A percentile compares a stretch with the other conserved stretches of the same genome.
phyloP scores from a whole-genome alignment of 1,140 invertebrate species.

The Listronotus bonariensis region DNA sequence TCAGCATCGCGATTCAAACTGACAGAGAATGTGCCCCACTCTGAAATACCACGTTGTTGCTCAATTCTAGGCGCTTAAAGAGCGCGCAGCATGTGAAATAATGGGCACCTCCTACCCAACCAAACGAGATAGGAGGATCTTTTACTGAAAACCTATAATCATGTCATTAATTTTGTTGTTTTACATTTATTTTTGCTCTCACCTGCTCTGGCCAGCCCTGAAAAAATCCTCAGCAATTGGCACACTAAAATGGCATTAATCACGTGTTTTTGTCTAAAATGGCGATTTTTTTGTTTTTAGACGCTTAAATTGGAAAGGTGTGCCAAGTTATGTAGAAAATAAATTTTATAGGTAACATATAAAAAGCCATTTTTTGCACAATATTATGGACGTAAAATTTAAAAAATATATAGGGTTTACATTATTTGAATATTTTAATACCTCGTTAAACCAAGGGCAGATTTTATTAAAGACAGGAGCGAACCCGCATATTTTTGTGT shows the following conservation, averaged over 20 bases:
- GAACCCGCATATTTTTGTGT: too few species aligned
- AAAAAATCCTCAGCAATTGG: conserved; percentile 28
- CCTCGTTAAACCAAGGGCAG: too few species aligned
- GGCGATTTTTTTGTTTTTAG: conserved; percentile 28
- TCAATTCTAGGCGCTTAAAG: conserved; percentile 4
- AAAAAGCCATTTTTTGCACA: too few species aligned
- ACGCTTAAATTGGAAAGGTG: conserved; percentile 20
- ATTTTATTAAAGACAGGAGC: too few species aligned
- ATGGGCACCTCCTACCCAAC: conserved; percentile 37
- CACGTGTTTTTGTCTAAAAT: conserved; percentile 19
- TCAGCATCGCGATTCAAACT: conserved; percentile 32
- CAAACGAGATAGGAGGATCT: conserved; percentile 40
- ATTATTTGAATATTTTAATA: too few species aligned
- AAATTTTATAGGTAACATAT: not conserved
- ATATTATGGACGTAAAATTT: not conserved
- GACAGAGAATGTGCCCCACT: conserved; percentile 33
- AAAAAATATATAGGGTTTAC: too few species aligned
- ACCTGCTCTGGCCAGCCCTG: conserved; percentile 28
- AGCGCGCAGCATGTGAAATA: conserved; percentile 33
- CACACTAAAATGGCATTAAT: conserved; percentile 33
- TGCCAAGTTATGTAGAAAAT: conserved; percentile 12
- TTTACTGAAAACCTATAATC: conserved; percentile 40
- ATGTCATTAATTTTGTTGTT: conserved; percentile 42
- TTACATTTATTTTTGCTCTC: conserved; percentile 40
- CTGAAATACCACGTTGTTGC: conserved; percentile 30